Conservation (phyloP, 23 tunicate genomes). For the Trididemnum clinides region DNA sequence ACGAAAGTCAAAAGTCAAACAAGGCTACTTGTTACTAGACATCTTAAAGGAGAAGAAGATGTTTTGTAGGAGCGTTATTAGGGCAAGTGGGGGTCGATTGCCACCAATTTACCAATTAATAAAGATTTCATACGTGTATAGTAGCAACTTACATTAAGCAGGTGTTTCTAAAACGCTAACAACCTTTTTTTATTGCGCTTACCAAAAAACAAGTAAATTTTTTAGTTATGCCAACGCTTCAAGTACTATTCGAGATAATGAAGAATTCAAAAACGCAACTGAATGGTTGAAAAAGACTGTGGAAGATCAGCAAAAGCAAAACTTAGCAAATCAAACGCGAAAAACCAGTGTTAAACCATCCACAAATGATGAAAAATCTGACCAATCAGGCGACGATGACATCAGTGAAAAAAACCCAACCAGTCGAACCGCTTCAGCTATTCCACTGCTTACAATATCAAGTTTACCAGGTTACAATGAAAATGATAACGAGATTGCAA, state of each 20-base stretch:
- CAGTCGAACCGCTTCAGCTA: background rate
- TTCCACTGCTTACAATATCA: slow-evolving; percentile 37
- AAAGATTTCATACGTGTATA: background rate
- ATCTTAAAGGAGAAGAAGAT: too few species aligned
- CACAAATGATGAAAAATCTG: background rate
- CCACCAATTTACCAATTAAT: background rate
- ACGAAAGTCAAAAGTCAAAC: too few species aligned
- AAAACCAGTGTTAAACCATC: background rate
- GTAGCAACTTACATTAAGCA: background rate
- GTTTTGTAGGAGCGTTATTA: too few species aligned
- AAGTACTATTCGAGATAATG: slow-evolving; percentile 72
- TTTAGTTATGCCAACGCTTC: slow-evolving; percentile 75
- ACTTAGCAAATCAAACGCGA: background rate
- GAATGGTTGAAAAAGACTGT: slow-evolving; percentile 74
- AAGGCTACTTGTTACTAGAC: too few species aligned
- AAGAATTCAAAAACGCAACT: slow-evolving; percentile 61
- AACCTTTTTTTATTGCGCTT: background rate
- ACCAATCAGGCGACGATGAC: slow-evolving; percentile 13
- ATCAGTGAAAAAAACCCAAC: background rate
- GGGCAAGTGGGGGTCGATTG: too few species aligned
- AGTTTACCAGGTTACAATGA: slow-evolving; percentile 5
- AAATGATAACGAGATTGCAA: background rate
- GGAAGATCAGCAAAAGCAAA: slow-evolving; percentile 1
- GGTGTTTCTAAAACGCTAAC: background rate
- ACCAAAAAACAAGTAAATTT: background rate